Evolutionary conservation across 2,888 invertebrate genomes (phyloP).

Genomic region (Lepidonotus clava): DNA sequence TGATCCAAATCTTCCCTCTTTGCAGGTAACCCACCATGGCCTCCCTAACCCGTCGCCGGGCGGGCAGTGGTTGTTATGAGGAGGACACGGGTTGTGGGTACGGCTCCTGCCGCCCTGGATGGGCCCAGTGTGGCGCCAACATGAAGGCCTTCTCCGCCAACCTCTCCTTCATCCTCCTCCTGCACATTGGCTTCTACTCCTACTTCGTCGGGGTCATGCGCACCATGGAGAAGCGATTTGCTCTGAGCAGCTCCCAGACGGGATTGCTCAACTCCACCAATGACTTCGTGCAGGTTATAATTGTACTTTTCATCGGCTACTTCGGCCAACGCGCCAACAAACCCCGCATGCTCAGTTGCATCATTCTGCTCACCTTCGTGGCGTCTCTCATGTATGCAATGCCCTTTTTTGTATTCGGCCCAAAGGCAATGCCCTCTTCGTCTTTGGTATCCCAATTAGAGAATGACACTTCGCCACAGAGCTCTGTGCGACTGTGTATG

Average conservation of each 20-base stretch:
- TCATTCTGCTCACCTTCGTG: slow-evolving; percentile 57
- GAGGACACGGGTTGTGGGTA: slow-evolving; percentile 9
- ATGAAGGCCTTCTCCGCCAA: background rate
- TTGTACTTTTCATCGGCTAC: slow-evolving; percentile 65
- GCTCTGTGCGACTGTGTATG: too few species aligned
- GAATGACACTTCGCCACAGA: too few species aligned
- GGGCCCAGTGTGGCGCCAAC: background rate
- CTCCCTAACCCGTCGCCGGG: too few species aligned
- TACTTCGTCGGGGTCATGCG: slow-evolving; percentile 60
- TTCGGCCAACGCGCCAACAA: slow-evolving; percentile 62
- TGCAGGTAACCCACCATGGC: too few species aligned
- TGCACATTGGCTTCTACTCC: slow-evolving; percentile 41
- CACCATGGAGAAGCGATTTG: slow-evolving; percentile 64
- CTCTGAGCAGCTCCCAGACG: slow-evolving; percentile 62
- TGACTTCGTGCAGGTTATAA: slow-evolving; percentile 61
- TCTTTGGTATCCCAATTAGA: too few species aligned
- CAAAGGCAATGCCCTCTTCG: too few species aligned
- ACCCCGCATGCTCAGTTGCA: slow-evolving; percentile 60
- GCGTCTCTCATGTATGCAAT: slow-evolving; percentile 62
- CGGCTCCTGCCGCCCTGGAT: background rate
- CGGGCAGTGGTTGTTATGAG: too few species aligned
- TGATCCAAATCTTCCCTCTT: too few species aligned
- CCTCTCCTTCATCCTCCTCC: slow-evolving; percentile 30
- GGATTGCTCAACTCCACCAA: slow-evolving; percentile 62
- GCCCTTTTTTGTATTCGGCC: slow-evolving; percentile 61